Percentiles rank a stretch among this genome's conserved stretches.
These are phyloP conservation scores for Ivindomyrus marchei DNA, from an alignment of 2,113 vertebrate genomes.

Conservation along the genomic window DNA sequence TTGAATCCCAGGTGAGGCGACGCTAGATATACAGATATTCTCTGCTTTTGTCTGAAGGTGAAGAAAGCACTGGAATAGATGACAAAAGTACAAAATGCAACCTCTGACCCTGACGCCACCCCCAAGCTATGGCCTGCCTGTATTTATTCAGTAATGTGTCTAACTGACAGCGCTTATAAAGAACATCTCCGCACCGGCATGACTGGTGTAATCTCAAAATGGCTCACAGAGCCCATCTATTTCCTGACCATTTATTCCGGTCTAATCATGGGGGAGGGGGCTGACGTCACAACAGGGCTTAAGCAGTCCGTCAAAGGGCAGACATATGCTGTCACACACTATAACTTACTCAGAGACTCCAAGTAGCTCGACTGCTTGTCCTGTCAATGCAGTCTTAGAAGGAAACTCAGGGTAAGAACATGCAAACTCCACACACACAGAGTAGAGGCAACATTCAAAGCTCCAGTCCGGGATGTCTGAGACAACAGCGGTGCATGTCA, in stretches of 20 bases:
- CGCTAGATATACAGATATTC: background rate
- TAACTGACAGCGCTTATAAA: background rate
- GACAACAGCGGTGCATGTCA: background rate
- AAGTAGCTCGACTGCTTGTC: background rate
- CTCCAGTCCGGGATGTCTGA: background rate
- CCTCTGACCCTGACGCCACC: background rate
- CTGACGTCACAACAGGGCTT: background rate
- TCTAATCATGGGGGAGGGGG: background rate
- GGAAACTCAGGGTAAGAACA: background rate
- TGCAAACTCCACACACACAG: background rate
- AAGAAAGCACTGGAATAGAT: background rate
- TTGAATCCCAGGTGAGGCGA: background rate
- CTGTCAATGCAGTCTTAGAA: background rate
- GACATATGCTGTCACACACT: background rate
- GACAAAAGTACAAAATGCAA: background rate
- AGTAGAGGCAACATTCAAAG: background rate
- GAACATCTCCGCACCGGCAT: background rate
- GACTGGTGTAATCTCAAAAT: background rate
- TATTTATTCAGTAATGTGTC: background rate
- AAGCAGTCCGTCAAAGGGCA: background rate
- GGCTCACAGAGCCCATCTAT: background rate
- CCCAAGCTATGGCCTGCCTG: background rate
- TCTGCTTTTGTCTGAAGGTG: background rate
- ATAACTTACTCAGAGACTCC: background rate
- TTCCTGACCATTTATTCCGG: background rate